These are phyloP conservation scores for Drosophila lacicola DNA, from an alignment of 2,888 invertebrate genomes.

Conservation along the genomic window DNA sequence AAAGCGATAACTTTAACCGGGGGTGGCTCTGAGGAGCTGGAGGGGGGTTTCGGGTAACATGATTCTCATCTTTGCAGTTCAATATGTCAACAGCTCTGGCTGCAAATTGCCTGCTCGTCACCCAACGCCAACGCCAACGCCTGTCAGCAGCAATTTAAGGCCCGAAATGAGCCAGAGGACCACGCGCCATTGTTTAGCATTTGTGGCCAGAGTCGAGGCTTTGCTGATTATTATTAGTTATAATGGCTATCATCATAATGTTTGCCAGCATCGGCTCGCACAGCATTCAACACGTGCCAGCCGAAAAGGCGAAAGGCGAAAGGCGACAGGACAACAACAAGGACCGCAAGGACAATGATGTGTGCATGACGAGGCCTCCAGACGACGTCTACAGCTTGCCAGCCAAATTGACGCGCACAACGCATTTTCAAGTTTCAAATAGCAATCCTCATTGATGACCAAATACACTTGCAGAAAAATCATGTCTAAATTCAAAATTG, in stretches of 20 bases:
- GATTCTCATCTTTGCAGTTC: constrained; percentile 18
- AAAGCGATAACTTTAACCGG: neutral
- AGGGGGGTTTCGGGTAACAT: neutral
- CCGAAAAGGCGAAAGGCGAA: constrained; percentile 7
- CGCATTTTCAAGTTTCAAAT: constrained; percentile 45
- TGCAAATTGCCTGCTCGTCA: constrained; percentile 29
- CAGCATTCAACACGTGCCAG: constrained; percentile 59
- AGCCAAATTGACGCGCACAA: constrained; percentile 54
- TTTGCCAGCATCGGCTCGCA: constrained; percentile 42
- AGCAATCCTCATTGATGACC: constrained; percentile 16
- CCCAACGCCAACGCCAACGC: constrained; percentile 6
- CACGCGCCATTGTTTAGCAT: constrained; percentile 45
- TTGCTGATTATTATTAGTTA: constrained; percentile 56
- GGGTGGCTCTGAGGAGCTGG: neutral
- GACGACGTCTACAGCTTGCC: constrained; percentile 43
- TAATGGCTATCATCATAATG: constrained; percentile 59
- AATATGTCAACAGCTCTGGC: constrained; percentile 35
- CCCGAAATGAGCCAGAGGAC: constrained; percentile 16
- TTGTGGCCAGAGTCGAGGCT: constrained; percentile 27
- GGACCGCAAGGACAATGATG: constrained; percentile 39
- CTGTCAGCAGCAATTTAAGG: constrained; percentile 35
- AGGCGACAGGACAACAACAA: constrained; percentile 25
- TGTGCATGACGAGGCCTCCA: constrained; percentile 31
- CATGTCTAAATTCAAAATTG: neutral
- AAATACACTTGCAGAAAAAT: constrained; percentile 7